Evolutionary conservation across 2,888 invertebrate genomes (phyloP), one percentile per base, ranked within the genome.

Genomic region (Malthinus seriepunctatus): DNA sequence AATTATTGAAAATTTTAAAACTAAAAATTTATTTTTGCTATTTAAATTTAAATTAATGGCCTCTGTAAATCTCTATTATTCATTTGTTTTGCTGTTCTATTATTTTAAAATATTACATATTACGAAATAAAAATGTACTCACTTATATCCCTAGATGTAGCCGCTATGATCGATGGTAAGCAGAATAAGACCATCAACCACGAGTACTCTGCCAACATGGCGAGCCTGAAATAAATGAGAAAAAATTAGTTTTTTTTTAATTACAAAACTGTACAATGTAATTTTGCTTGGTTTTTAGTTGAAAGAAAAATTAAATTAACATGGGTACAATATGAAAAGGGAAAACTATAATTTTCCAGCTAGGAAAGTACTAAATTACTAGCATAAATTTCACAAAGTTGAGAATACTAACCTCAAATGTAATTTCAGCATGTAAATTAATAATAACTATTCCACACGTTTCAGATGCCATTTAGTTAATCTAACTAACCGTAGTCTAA

Each of bases 121-220:
- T 8, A 23, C 7, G 9, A 42, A 15, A 42, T 15, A 42, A 42
- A 42, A 45, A 45, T 31, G 12, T 32, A 75, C 76, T 76, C 69
- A 76, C 76, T 69, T 64, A 73, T 73, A 68, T 75, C 75, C 66
- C 72, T 67, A 12, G 75, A 73, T 34, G 73, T 73, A 23, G 72
- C 69, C 32, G 74, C 65, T 50, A 76, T 63, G 35, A 73, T 68
- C 33, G 75, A 74, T 45, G 73, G 71, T 61, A 75, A 69, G 71
- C 72, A 74, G 49, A 75, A 63, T 52, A 75, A 61, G 54, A 74
- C 63, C 44, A 74, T 59, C 31, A 74, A 65, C 54, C 71, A 73
- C 73, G 74, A 74, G 62, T 71, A 72, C 63, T 74, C 73, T 63
- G 69, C 66, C 67, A 73, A 65, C 72, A 73, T 75, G 69, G 68